Conservation (phyloP, 2,797 vertebrate species). For the Bovichtus diacanthus region DNA sequence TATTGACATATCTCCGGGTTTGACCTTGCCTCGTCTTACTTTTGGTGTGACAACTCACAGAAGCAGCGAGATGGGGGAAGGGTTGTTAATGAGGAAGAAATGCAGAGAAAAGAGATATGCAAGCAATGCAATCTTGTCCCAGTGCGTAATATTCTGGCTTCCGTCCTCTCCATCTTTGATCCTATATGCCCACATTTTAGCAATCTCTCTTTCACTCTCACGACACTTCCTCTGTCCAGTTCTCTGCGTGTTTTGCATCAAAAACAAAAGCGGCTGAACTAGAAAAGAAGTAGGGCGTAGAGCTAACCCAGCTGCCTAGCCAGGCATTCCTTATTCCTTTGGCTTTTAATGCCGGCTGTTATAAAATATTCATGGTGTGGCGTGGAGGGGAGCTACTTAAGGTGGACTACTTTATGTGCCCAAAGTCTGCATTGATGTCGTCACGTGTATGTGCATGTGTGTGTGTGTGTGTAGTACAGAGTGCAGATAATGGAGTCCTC, state of each 20-base stretch:
- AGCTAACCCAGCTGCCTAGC: slow-evolving; percentile 79
- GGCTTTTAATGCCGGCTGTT: slow-evolving; percentile 77
- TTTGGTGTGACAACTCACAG: background rate
- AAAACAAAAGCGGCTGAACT: slow-evolving; percentile 73
- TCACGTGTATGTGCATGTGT: background rate
- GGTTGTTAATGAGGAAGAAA: background rate
- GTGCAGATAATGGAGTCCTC: slow-evolving; percentile 71
- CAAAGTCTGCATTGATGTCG: slow-evolving; percentile 45
- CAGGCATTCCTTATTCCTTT: slow-evolving; percentile 81
- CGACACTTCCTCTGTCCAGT: slow-evolving; percentile 50
- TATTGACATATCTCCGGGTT: background rate
- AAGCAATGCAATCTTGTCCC: background rate
- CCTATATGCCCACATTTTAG: slow-evolving; percentile 25
- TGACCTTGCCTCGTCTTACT: slow-evolving; percentile 14
- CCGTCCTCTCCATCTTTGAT: slow-evolving; percentile 23
- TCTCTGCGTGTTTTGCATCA: slow-evolving; percentile 50
- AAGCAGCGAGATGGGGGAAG: background rate
- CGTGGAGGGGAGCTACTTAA: slow-evolving; percentile 78
- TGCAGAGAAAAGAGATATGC: slow-evolving; percentile 5
- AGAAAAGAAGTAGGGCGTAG: slow-evolving; percentile 76
- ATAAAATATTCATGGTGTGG: slow-evolving; percentile 83
- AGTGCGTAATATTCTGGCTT: slow-evolving; percentile 6
- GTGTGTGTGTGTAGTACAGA: slow-evolving; percentile 35
- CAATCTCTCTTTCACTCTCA: slow-evolving; percentile 25
- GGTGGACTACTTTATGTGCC: slow-evolving; percentile 71